These are phyloP conservation scores for Arvicanthis niloticus DNA, from an alignment of 2,113 vertebrate genomes.

Conservation along the genomic window DNA sequence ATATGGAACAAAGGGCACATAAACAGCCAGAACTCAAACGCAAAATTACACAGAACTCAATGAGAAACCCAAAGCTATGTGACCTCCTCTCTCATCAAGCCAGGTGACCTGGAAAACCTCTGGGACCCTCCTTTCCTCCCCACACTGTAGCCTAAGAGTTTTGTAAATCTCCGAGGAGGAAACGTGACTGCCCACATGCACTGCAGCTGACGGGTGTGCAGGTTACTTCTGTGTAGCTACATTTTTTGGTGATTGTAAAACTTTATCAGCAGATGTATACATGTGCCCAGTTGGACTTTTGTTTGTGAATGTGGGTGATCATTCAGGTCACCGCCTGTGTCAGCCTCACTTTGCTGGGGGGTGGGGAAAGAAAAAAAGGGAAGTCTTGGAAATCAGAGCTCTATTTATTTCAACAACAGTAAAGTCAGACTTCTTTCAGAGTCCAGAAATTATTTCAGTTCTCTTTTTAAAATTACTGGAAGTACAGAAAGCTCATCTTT, in stretches of 20 bases:
- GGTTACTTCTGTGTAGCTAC: not conserved
- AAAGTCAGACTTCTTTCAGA: conserved; percentile 76
- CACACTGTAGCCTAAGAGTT: not conserved
- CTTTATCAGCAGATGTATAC: not conserved
- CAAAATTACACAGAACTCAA: not conserved
- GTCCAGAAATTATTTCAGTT: conserved; percentile 81
- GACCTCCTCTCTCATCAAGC: not conserved
- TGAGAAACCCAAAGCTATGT: not conserved
- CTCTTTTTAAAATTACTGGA: conserved; percentile 81
- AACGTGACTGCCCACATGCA: not conserved
- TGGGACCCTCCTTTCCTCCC: not conserved
- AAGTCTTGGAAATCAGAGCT: conserved; percentile 62
- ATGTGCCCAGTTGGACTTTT: not conserved
- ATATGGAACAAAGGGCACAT: rapidly evolving
- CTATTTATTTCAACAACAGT: conserved; percentile 55
- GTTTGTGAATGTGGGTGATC: not conserved
- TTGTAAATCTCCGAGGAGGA: not conserved
- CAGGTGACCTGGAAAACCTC: rapidly evolving
- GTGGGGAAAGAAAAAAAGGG: rapidly evolving
- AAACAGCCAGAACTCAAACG: too few species aligned
- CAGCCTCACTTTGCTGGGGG: not conserved
- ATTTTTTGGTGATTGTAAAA: not conserved
- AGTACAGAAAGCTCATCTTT: conserved; percentile 84
- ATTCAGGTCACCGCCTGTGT: not conserved
- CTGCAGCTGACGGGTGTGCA: not conserved